These are phyloP conservation scores for Siniperca undulata DNA, from an alignment of 2,797 vertebrate genomes.

Conservation along the genomic window DNA sequence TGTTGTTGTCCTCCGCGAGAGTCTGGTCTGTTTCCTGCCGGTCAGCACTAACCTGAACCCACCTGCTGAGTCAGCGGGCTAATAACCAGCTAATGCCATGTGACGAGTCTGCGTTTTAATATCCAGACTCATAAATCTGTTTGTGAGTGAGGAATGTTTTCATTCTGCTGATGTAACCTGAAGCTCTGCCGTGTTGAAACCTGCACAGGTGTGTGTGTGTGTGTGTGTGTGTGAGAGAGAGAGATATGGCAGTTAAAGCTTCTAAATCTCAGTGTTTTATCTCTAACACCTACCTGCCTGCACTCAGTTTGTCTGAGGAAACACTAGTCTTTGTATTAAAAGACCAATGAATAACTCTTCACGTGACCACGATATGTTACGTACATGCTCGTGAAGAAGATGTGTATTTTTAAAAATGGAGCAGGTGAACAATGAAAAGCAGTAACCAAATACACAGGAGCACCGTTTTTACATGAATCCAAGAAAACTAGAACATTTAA, in stretches of 20 bases:
- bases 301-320: too few relatives aligned
- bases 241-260: background rate
- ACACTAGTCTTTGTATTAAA: too few relatives aligned
- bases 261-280: background rate
- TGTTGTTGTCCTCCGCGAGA: too few relatives aligned
- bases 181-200: background rate
- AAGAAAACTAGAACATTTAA: too few relatives aligned
- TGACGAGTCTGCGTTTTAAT: conserved; percentile 19
- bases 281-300: too few relatives aligned
- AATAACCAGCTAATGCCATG: conserved; percentile 25
- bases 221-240: background rate
- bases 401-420: too few relatives aligned
- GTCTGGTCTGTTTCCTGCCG: background rate
- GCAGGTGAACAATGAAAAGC: too few relatives aligned
- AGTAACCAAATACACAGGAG: too few relatives aligned
- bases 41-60: conserved; percentile 3
- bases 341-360: too few relatives aligned
- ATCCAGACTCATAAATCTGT: conserved; percentile 13
- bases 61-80: conserved; percentile 14
- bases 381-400: too few relatives aligned
- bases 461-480: too few relatives aligned
- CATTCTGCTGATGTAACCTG: conserved; percentile 4
- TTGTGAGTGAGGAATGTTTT: conserved; percentile 22
- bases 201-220: background rate
- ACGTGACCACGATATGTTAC: too few relatives aligned